A percentile compares a stretch with the other conserved stretches of the same genome.
Evolutionary conservation across 1,140 invertebrate species (phyloP).

Genomic region (Zaprionus inermis): DNA sequence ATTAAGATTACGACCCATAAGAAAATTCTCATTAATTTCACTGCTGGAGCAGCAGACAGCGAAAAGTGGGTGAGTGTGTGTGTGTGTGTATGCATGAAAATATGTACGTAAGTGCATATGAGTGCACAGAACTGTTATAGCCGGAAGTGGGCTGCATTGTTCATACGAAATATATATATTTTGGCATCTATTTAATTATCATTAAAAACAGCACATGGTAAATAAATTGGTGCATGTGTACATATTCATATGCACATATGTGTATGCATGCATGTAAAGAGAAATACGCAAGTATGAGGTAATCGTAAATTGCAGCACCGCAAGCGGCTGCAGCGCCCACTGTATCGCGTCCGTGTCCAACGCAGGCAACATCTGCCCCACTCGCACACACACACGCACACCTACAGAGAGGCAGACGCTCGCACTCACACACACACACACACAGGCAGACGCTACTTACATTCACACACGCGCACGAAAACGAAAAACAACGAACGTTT

Average conservation of each 20-base stretch:
- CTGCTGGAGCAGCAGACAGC: conserved; percentile 31
- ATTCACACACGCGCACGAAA: conserved; percentile 66
- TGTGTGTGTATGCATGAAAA: background rate
- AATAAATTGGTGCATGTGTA: conserved; percentile 22
- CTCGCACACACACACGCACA: conserved; percentile 12
- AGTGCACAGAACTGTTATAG: background rate
- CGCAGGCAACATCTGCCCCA: conserved; percentile 37
- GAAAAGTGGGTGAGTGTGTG: background rate
- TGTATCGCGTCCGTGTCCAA: background rate
- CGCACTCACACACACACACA: conserved; percentile 12
- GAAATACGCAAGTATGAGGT: conserved; percentile 73
- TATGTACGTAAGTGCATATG: background rate
- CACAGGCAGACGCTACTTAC: conserved; percentile 28
- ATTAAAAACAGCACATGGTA: conserved; percentile 33
- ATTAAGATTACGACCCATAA: conserved; percentile 48
- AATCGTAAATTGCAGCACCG: conserved; percentile 66
- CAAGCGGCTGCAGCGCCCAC: conserved; percentile 6
- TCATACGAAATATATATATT: conserved; percentile 53
- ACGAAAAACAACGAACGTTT: conserved; percentile 73
- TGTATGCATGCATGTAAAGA: conserved; percentile 13
- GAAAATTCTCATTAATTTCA: conserved; percentile 65
- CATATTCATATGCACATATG: conserved; percentile 11
- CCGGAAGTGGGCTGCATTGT: conserved; percentile 30
- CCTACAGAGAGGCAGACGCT: no score
- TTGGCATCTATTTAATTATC: conserved; percentile 72